Evolutionary conservation across 2,888 invertebrate genomes (phyloP), one percentile per base, ranked within the genome.

Genomic region (Ypsolopha sequella): DNA sequence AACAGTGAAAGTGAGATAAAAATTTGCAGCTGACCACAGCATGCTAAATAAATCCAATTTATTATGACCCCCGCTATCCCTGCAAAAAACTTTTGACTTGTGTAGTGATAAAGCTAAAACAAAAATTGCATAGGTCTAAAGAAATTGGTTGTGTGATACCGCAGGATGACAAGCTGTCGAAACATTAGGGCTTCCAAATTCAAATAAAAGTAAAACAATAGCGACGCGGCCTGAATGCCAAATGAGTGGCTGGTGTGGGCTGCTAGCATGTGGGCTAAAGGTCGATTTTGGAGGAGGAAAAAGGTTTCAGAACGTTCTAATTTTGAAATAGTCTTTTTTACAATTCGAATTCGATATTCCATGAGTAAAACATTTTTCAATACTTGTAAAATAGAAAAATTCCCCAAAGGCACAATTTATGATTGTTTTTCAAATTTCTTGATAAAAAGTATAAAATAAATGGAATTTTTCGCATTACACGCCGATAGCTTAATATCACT

Each of bases 141-240:
- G 14, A 24, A 24, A 24, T 24, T 24, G 24, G 24, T 24, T 24
- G 24, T 24, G 4, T 24, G 24, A 24, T 24, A 33, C 39, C n/a
- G 41, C 54, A 60, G 57, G 60, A 56, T 60, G 64, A 63, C 60
- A 59, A 59, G 60, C 60, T 66, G 67, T 68, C 63, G 68, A 66
- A 74, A 73, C 63, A 63, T 61, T 59, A 62, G 61, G 60, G 68
- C 70, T 72, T 68, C 64, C 67, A 64, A 75, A 75, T 80, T 71
- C 63, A 69, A 74, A 79, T 76, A 77, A 78, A 80, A 77, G 71
- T 77, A 71, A 78, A 73, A 84, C 82, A 84, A 80, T 79, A 76
- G 74, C 56, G 65, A 76, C 77, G 81, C 76, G 73, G 68, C 70
- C 70, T 65, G 82, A 84, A 84, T 85, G 64, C 68, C 73, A 80